Percentiles rank a stretch among this genome's conserved stretches.
Conservation (phyloP, 2,113 vertebrate genomes). For the Gobiocypris rarus region DNA sequence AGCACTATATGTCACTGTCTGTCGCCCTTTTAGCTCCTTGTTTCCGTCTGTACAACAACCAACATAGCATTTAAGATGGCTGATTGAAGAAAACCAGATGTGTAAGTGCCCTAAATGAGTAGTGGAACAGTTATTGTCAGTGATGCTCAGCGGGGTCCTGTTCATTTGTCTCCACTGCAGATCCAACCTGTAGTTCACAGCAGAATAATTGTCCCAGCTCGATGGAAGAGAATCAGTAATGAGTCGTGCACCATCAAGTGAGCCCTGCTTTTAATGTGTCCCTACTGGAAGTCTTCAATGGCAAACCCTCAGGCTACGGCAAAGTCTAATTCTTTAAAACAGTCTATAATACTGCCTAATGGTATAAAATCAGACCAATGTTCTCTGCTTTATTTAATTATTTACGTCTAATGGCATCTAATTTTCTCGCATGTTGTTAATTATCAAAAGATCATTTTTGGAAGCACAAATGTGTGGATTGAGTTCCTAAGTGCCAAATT, state of each 20-base stretch:
- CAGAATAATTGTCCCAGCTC: constrained; percentile 75
- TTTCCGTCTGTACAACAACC: constrained; percentile 34
- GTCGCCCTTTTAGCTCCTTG: constrained; percentile 38
- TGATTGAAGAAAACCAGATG: constrained; percentile 37
- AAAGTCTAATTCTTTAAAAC: constrained; percentile 37
- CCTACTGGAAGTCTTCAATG: constrained; percentile 48
- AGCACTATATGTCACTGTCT: constrained; percentile 3
- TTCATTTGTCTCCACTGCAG: constrained; percentile 68
- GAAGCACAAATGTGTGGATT: not conserved
- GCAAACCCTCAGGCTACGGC: constrained; percentile 45
- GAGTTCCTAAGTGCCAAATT: not conserved
- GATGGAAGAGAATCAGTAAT: constrained; percentile 73
- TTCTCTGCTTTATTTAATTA: constrained; percentile 27
- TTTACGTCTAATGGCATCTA: not conserved
- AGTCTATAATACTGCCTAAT: constrained; percentile 27
- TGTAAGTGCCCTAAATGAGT: constrained; percentile 46
- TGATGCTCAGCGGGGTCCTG: constrained; percentile 52
- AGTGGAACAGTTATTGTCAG: constrained; percentile 44
- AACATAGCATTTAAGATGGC: constrained; percentile 8
- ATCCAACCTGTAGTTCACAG: constrained; percentile 81
- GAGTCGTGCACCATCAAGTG: constrained; percentile 76
- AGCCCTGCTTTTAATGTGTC: constrained; percentile 63
- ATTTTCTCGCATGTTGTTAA: not conserved
- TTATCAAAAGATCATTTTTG: not conserved
- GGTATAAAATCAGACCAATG: constrained; percentile 18